These are phyloP conservation scores for Brienomyrus brachyistius DNA, from an alignment of 2,113 vertebrate genomes.

Conservation along the genomic window DNA sequence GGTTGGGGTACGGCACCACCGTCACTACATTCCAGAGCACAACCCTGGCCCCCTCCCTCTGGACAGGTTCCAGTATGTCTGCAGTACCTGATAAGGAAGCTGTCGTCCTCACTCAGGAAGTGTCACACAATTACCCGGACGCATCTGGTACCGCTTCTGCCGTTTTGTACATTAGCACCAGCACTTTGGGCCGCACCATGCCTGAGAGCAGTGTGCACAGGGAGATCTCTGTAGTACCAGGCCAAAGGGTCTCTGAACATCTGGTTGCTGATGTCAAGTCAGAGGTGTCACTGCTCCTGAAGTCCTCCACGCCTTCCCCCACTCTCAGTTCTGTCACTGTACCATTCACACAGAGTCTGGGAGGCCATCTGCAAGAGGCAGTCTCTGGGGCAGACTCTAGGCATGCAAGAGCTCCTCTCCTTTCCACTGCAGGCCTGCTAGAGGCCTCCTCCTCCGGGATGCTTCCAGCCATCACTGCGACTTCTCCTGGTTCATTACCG, in stretches of 20 bases:
- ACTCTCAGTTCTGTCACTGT: not conserved
- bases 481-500: not conserved
- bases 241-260: not conserved
- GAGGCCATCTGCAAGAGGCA: not conserved
- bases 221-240: not conserved
- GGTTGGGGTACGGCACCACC: not conserved
- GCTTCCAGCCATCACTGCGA: not conserved
- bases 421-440: not conserved
- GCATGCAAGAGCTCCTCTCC: not conserved
- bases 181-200: not conserved
- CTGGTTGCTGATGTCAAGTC: not conserved
- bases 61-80: conserved; percentile 35
- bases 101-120: conserved; percentile 61
- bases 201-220: conserved; percentile 8
- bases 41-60: conserved; percentile 28
- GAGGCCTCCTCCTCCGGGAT: not conserved
- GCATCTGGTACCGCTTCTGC: conserved; percentile 42
- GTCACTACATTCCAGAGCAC: conserved; percentile 9
- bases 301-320: not conserved
- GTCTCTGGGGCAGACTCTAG: not conserved
- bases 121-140: conserved; percentile 62
- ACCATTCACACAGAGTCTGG: not conserved
- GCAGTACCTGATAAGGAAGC: conserved; percentile 50
- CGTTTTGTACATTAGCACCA: not conserved
- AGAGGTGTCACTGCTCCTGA: not conserved